Percentiles rank a stretch among this genome's conserved stretches.
phyloP scores from a whole-genome alignment of 1,140 invertebrate genomes.

The Maniola jurtina region DNA sequence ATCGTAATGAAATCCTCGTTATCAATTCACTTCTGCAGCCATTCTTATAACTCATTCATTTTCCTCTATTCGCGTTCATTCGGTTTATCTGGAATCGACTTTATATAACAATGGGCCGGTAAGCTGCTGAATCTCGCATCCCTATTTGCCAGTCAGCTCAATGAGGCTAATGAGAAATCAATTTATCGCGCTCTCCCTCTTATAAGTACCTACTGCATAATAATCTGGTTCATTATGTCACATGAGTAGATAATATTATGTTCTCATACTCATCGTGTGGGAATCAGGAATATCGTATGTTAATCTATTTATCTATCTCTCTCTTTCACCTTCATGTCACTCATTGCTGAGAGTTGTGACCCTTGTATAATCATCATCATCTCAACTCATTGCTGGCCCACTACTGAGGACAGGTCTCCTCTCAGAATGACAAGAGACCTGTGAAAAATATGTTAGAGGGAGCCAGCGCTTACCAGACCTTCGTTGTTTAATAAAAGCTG shows the following conservation, averaged over 20 bases:
- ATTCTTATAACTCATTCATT: neutral
- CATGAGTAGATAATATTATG: too few species aligned
- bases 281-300: too few species aligned
- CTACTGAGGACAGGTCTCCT: too few species aligned
- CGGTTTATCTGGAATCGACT: neutral
- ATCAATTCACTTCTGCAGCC: neutral
- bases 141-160: neutral
- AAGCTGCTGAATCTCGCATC: neutral
- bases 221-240: neutral
- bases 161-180: neutral
- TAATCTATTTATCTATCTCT: too few species aligned
- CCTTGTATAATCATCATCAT: too few species aligned
- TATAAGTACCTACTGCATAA: neutral
- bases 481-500: too few species aligned
- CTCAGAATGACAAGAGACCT: too few species aligned
- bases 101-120: neutral
- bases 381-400: too few species aligned
- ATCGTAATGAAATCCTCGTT: neutral
- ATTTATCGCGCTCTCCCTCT: neutral
- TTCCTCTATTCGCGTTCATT: neutral
- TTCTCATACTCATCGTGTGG: neutral
- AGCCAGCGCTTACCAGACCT: too few species aligned
- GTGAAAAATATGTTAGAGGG: too few species aligned
- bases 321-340: too few species aligned
- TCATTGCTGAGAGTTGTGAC: too few species aligned